Percentiles rank a stretch among this genome's conserved stretches.
Conservation (phyloP, 2,113 vertebrate species). For the Halichoeres trimaculatus region DNA sequence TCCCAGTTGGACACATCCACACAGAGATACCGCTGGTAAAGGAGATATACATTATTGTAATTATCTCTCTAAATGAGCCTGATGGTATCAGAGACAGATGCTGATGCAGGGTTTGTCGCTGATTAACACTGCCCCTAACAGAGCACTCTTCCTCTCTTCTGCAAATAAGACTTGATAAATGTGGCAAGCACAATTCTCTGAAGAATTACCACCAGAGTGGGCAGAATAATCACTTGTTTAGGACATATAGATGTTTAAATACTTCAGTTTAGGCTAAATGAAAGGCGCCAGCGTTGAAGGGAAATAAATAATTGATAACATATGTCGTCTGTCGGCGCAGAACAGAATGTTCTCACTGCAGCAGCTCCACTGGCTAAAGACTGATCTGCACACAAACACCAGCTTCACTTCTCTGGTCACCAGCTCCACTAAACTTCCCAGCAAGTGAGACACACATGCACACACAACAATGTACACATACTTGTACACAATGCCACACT, state of each 20-base stretch:
- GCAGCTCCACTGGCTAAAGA: slow-evolving; percentile 40
- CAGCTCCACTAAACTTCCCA: slow-evolving; percentile 10
- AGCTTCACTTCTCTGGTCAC: slow-evolving; percentile 40
- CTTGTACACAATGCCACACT: slow-evolving; percentile 4
- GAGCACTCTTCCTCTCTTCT: slow-evolving; percentile 16
- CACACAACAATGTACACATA: neutral
- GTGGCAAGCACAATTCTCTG: neutral
- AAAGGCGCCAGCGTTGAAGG: slow-evolving; percentile 22
- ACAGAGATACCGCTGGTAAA: slow-evolving; percentile 14
- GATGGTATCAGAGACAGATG: slow-evolving; percentile 38
- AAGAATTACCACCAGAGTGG: neutral
- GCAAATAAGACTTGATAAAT: slow-evolving; percentile 10
- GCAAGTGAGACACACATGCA: neutral
- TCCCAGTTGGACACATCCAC: slow-evolving; percentile 16
- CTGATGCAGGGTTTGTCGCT: slow-evolving; percentile 11
- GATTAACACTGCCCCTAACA: slow-evolving; percentile 25
- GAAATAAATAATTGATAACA: slow-evolving; percentile 76
- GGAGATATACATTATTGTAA: slow-evolving; percentile 35
- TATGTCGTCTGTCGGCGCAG: slow-evolving; percentile 60
- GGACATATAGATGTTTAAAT: neutral
- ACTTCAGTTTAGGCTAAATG: slow-evolving; percentile 19
- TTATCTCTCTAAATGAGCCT: slow-evolving; percentile 19
- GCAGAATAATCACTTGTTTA: neutral
- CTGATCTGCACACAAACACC: slow-evolving; percentile 48
- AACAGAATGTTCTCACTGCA: slow-evolving; percentile 79